A percentile compares a stretch with the other conserved stretches of the same genome.
Evolutionary conservation across 1,140 invertebrate genomes (phyloP).

Genomic region (Aphelinus atriplicis): DNA sequence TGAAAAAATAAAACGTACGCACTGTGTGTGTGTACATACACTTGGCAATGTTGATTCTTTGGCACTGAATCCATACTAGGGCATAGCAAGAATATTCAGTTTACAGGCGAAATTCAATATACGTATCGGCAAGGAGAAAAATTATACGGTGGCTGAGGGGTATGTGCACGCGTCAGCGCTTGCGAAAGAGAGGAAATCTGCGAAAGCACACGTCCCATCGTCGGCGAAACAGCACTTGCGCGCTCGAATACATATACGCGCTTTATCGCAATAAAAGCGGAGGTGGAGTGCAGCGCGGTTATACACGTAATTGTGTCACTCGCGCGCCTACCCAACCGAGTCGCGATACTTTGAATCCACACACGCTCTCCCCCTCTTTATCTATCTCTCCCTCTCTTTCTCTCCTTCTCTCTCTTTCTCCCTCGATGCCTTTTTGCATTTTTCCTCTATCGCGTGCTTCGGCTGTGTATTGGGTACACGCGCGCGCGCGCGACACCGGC

Average conservation of each 20-base stretch:
- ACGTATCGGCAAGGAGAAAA: no score
- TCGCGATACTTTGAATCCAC: slow-evolving; percentile 12
- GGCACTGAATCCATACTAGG: no score
- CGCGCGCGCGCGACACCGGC: no score
- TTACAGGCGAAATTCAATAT: no score
- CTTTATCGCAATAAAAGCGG: slow-evolving; percentile 22
- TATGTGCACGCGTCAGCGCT: not conserved
- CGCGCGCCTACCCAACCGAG: slow-evolving; percentile 8
- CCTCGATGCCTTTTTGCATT: no score
- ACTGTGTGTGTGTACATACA: no score
- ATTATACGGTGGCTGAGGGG: not conserved
- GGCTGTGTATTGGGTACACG: no score
- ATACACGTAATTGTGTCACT: slow-evolving; percentile 31
- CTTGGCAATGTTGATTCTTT: no score
- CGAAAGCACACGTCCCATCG: not conserved
- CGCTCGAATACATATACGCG: not conserved
- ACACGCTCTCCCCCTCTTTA: not conserved
- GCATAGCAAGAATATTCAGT: no score
- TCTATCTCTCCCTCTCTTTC: slow-evolving; percentile 8
- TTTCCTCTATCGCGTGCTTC: no score
- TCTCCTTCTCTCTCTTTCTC: not conserved
- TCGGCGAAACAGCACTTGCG: not conserved
- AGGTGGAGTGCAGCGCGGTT: not conserved
- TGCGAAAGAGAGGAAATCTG: slow-evolving; percentile 2
- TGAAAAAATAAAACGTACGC: no score